Evolutionary conservation across 2,888 invertebrate genomes (phyloP), one percentile per base, ranked within the genome.

Genomic region (Ctena decussata): DNA sequence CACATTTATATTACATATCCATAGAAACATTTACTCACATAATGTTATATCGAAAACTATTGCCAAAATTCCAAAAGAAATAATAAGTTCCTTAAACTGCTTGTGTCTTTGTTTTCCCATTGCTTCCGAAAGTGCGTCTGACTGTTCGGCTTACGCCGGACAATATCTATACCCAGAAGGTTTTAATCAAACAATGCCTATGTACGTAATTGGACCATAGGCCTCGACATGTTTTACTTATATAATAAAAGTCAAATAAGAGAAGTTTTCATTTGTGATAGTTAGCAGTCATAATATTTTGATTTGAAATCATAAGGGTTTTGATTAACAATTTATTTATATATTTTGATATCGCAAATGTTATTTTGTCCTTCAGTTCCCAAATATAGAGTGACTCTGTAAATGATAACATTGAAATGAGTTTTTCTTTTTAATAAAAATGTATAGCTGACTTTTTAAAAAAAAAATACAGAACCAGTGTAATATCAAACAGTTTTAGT

Each of bases 21-120:
- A 57, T 27, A 24, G 8, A 24, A 5, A 11, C 35, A 35, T 35
- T 5, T 1, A 65, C 65, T 65, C 35, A 65, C 65, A 35, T 35
- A 65, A 35, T 65, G 65, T 65, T 65, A 35, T 21, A 24, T 65
- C 65, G 65, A 65, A 65, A 65, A 65, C 3, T 65, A 65, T 65
- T 65, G 18, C 65, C 1, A 65, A 65, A 65, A 65, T 65, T n/a
- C 32, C 32, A 35, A 65, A 11, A 12, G 21, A 35, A 65, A 21
- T 1, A 11, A 35, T 65, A 65, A 65, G 65, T 65, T 53, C 65
- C 65, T 11, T n/a, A 65, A 18, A 30, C 12, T 12, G 32, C 35
- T 65, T 35, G 12, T 24, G 1, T 30, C 11, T 46, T 27, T 35
- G 35, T 35, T 65, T 65, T 35, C 3, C 65, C 65, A 65, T 65